phyloP scores from a whole-genome alignment of 2,113 vertebrate genomes.

The Calypte anna region DNA sequence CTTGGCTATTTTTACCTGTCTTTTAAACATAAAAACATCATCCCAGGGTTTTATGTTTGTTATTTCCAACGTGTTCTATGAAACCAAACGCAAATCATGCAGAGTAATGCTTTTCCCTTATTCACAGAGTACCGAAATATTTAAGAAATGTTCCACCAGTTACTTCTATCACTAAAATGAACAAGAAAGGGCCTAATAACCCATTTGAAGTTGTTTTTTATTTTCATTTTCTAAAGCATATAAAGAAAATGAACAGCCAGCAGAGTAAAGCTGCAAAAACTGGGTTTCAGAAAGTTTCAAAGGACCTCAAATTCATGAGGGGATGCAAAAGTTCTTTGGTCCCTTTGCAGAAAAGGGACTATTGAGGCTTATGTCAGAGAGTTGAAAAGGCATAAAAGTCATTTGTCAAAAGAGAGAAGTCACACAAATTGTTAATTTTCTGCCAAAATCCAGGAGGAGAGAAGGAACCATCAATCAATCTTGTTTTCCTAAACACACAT shows the following conservation, averaged over 20 bases:
- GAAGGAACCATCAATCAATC: not conserved
- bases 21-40: not conserved
- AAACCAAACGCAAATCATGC: not conserved
- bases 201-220: not conserved
- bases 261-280: not conserved
- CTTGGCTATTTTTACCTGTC: not conserved
- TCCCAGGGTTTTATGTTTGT: not conserved
- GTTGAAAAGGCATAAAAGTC: not conserved
- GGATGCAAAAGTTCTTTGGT: not conserved
- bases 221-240: not conserved
- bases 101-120: not conserved
- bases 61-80: not conserved
- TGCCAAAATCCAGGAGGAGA: not conserved
- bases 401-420: not conserved
- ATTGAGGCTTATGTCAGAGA: not conserved
- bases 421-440: not conserved
- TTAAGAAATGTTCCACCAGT: not conserved
- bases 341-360: not conserved
- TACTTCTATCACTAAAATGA: not conserved
- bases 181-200: not conserved
- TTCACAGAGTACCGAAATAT: not conserved
- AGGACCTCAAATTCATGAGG: not conserved
- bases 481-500: not conserved
- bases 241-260: not conserved
- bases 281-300: not conserved